Evolutionary conservation across 2,113 vertebrate genomes (phyloP).

Genomic region (Osmerus mordax): DNA sequence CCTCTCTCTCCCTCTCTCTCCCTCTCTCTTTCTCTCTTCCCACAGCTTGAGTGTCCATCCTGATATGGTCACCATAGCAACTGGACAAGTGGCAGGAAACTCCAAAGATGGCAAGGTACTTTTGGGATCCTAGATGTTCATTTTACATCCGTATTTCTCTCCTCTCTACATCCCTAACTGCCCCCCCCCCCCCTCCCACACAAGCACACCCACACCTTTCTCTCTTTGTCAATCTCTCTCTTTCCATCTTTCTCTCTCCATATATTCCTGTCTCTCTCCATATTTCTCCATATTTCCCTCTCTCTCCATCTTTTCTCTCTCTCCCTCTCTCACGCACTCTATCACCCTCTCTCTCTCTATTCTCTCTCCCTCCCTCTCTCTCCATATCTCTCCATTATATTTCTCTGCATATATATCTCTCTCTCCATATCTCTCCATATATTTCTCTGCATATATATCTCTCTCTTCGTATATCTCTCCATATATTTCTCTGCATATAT

Average conservation of each 20-base stretch:
- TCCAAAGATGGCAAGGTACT: slow-evolving; percentile 89
- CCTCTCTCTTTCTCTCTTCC: slow-evolving; percentile 19
- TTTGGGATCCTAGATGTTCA: neutral
- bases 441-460: no score
- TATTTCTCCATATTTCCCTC: neutral
- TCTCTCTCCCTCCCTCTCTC: neutral
- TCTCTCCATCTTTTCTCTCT: slow-evolving; percentile 54
- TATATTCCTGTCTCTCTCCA: neutral
- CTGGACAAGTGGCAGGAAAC: slow-evolving; percentile 87
- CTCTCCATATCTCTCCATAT: neutral
- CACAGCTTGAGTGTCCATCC: slow-evolving; percentile 85
- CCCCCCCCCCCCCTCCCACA: no score
- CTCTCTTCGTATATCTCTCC: neutral
- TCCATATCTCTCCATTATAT: neutral
- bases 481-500: neutral
- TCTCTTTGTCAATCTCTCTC: no score
- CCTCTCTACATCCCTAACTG: no score
- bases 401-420: no score
- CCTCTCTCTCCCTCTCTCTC: no score
- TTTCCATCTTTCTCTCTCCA: neutral
- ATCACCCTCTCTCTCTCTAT: slow-evolving; percentile 50
- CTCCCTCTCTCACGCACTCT: neutral
- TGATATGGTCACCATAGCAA: slow-evolving; percentile 91
- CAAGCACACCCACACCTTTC: no score
- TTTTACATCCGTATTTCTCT: no score